Evolutionary conservation across 2,797 vertebrate genomes (phyloP).

Genomic region (Coluber constrictor): DNA sequence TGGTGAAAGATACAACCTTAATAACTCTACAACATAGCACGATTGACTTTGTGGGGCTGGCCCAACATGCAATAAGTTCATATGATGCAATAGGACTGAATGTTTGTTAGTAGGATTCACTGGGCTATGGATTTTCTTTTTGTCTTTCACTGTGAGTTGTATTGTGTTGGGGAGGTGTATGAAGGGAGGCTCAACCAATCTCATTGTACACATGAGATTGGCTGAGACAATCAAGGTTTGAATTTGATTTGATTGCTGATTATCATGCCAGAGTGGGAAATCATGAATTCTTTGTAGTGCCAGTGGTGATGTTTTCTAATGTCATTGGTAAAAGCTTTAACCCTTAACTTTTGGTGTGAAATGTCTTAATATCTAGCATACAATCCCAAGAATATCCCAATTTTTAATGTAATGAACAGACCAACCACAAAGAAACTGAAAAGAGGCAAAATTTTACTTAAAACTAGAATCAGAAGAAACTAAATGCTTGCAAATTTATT

Average conservation of each 20-base stretch:
- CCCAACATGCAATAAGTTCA: too few species aligned
- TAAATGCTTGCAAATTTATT: not conserved
- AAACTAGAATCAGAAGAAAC: not conserved
- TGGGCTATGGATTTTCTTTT: too few species aligned
- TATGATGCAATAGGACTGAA: too few species aligned
- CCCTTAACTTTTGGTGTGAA: not conserved
- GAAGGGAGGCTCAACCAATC: too few species aligned
- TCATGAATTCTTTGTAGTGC: not conserved
- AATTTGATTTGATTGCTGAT: not conserved
- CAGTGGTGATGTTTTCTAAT: not conserved
- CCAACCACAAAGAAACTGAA: not conserved
- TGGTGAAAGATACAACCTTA: not conserved
- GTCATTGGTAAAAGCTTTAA: not conserved
- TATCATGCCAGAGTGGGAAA: not conserved
- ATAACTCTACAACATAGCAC: too few species aligned
- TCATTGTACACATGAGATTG: too few species aligned
- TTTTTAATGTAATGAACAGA: not conserved
- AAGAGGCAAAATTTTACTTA: not conserved
- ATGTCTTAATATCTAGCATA: not conserved
- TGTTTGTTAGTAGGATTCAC: too few species aligned
- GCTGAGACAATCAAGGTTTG: too few species aligned
- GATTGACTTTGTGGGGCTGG: too few species aligned
- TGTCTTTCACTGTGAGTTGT: too few species aligned
- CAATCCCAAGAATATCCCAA: not conserved
- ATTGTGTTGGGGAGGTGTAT: too few species aligned